Evolutionary conservation across 2,113 vertebrate genomes (phyloP).

Genomic region (Hymenochirus boettgeri): DNA sequence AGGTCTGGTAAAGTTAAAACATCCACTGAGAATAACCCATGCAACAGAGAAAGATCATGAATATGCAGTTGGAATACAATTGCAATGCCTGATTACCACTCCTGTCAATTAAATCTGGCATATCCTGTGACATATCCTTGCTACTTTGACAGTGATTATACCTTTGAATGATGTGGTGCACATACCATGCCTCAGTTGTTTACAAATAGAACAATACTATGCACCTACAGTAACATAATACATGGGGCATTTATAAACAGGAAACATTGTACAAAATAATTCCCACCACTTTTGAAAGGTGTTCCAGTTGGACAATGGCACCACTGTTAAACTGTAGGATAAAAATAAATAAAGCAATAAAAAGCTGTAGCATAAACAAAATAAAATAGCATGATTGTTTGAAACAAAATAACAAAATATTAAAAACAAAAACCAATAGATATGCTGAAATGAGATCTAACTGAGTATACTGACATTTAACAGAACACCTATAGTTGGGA

Average conservation of each 20-base stretch:
- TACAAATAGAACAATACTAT: slow-evolving; percentile 61
- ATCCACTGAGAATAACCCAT: slow-evolving; percentile 57
- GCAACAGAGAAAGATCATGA: slow-evolving; percentile 59
- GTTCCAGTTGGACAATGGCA: background rate
- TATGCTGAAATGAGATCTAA: no score
- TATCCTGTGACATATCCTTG: slow-evolving; percentile 53
- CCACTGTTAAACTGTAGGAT: background rate
- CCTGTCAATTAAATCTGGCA: slow-evolving; percentile 61
- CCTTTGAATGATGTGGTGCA: slow-evolving; percentile 56
- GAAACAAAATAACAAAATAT: no score
- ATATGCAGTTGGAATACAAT: slow-evolving; percentile 65
- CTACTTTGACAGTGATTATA: slow-evolving; percentile 68
- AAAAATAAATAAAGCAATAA: no score
- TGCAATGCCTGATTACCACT: slow-evolving; percentile 56
- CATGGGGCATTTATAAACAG: slow-evolving; percentile 50
- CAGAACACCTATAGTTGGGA: no score
- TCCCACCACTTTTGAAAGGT: slow-evolving; percentile 42
- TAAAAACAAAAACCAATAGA: no score
- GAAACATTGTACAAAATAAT: slow-evolving; percentile 51
- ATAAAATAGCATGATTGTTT: no score
- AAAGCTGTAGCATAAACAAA: no score
- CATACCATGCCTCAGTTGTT: slow-evolving; percentile 58
- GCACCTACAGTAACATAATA: slow-evolving; percentile 44
- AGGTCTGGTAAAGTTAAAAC: slow-evolving; percentile 57
- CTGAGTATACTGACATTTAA: no score